Percentiles rank a stretch among this genome's conserved stretches.
Conservation (phyloP, 92 coral and sea anemone species). For the Desmophyllum pertusum region DNA sequence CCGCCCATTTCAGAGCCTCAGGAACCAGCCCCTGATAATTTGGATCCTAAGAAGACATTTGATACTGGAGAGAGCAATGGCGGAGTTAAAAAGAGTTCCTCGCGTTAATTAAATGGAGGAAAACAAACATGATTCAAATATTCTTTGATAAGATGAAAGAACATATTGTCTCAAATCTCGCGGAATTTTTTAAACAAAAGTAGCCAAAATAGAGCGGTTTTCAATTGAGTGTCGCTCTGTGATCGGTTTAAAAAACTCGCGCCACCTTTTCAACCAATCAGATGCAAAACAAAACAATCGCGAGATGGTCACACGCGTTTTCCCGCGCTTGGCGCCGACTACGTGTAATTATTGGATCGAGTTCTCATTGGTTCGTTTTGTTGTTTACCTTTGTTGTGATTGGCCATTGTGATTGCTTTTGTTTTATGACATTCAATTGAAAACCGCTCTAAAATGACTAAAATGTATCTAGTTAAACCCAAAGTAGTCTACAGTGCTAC, state of each 20-base stretch:
- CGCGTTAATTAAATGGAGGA: not conserved
- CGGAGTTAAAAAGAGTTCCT: constrained; percentile 44
- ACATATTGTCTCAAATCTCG: not conserved
- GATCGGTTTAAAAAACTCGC: no score
- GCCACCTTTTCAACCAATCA: no score
- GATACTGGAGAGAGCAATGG: constrained; percentile 57
- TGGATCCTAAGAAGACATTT: constrained; percentile 79
- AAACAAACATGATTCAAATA: not conserved
- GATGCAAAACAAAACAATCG: no score
- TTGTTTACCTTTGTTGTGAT: no score
- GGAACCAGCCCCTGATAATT: constrained; percentile 50
- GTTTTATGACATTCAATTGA: no score
- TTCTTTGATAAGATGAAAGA: not conserved
- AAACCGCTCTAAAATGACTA: not conserved
- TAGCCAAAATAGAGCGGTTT: no score
- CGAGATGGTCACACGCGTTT: no score
- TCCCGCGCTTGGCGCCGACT: no score
- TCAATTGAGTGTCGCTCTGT: no score
- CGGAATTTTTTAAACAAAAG: not conserved
- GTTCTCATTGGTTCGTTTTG: no score
- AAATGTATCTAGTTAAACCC: not conserved
- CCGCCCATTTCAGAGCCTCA: constrained; percentile 72
- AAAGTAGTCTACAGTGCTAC: not conserved
- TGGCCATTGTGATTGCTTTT: no score
- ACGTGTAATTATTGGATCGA: no score